A percentile compares a stretch with the other conserved stretches of the same genome.
phyloP scores from a whole-genome alignment of 2,888 invertebrate species.

The Eristalis arbustorum region DNA sequence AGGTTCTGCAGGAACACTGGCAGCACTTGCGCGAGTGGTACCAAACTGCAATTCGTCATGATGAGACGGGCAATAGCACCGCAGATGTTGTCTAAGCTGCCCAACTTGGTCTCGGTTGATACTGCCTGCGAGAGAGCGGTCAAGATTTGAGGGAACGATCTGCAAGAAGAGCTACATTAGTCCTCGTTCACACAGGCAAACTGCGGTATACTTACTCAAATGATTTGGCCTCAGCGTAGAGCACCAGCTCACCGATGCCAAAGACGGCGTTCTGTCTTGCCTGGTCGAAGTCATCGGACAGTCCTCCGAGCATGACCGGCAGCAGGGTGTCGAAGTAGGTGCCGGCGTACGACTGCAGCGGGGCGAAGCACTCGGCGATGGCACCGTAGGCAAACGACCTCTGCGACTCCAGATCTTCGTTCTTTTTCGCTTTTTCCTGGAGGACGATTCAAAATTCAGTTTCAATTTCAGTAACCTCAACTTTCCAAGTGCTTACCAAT shows the following conservation, averaged over 20 bases:
- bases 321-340: slow-evolving; percentile 84
- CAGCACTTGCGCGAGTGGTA: slow-evolving; percentile 88
- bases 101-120: slow-evolving; percentile 83
- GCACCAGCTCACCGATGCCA: slow-evolving; percentile 87
- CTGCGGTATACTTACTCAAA: slow-evolving; percentile 81
- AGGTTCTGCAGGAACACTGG: slow-evolving; percentile 86
- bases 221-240: slow-evolving; percentile 84
- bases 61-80: slow-evolving; percentile 89
- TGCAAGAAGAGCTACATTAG: slow-evolving; percentile 73
- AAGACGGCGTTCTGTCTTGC: slow-evolving; percentile 89
- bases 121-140: slow-evolving; percentile 85
- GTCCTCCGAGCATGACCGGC: slow-evolving; percentile 83
- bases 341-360: slow-evolving; percentile 82
- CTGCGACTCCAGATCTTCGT: slow-evolving; percentile 82
- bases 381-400: slow-evolving; percentile 87
- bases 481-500: no score
- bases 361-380: slow-evolving; percentile 86
- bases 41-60: slow-evolving; percentile 83
- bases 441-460: slow-evolving; percentile 19
- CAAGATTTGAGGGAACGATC: slow-evolving; percentile 85
- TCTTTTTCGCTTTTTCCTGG: slow-evolving; percentile 84
- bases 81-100: slow-evolving; percentile 88
- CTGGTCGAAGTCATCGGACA: slow-evolving; percentile 85
- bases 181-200: neutral
- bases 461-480: no score